Base-by-base conservation (phyloP, 2,113 vertebrate species). In the Oenanthe oenanthe region DNA sequence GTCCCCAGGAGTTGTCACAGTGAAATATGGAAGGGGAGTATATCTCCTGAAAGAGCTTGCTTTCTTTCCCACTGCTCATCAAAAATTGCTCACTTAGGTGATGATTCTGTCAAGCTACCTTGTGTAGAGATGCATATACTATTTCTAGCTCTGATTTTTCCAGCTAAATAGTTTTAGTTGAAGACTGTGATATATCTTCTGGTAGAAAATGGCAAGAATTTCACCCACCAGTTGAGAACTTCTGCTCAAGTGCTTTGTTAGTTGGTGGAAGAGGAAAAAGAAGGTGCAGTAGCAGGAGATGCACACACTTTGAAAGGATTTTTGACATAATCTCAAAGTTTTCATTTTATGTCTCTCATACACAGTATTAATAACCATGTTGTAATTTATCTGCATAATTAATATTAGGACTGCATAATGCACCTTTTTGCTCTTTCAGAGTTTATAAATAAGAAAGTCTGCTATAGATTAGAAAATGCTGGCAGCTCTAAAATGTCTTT, bases 21-120 rank as follows among this genome's bases (percentile, higher is more conserved):
- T 95, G 78, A 96, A 90, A 95, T 90, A 96, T 71, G 79, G 50
- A 67, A 80, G 38, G 60, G 71, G 50, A 82, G 29, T 22, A 7
- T 87, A 47, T 73, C 48, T 94, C 38, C 36, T 75, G 50, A 77
- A 93, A 73, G 21, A 51, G 13, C 72, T 93, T 80, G 2, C 50
- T 95, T 90, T 57, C 68, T 85, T 93, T 91, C 54, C 61, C 42
- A 67, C 53, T 92, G 86, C 66, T 79, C 48, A 60, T 80, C 92
- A 81, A 85, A 94, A 95, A 68, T 53, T 38, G 28, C 81, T 92
- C 48, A 53, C 56, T 68, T 91, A 71, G 32, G 17, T 85, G 82
- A 72, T 92, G 81, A 82, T 91, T 48, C 71, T 83, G 74, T 85
- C 62, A 85, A 51, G 31, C 47, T 84, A 17, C 38, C 50, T 84